Percentiles rank a stretch among this genome's conserved stretches.
Conservation (phyloP, 2,113 vertebrate genomes). For the Ceuthmochares aereus region DNA sequence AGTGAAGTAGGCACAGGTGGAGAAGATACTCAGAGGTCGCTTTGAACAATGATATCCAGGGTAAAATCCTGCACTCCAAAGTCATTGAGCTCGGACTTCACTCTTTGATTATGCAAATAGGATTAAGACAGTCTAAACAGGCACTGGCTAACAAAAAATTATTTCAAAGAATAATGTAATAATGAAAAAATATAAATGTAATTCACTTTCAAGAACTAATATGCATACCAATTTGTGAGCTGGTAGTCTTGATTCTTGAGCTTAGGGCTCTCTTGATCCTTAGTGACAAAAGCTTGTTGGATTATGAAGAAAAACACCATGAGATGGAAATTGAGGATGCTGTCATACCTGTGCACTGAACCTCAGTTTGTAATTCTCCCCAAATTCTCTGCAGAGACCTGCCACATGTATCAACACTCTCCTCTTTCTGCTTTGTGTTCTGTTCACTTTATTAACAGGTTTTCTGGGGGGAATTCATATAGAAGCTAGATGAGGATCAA, state of each 20-base stretch:
- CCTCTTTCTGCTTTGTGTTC: neutral
- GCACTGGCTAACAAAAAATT: neutral
- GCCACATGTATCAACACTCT: fast-evolving
- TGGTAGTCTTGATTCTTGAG: neutral
- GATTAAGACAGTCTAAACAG: neutral
- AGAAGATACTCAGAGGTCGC: neutral
- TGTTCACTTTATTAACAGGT: neutral
- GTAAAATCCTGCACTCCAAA: neutral
- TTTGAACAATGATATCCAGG: neutral
- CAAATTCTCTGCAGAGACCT: neutral
- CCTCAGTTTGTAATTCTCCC: neutral
- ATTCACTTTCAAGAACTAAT: neutral
- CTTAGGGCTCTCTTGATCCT: neutral
- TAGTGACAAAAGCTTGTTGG: neutral
- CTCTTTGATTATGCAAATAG: neutral
- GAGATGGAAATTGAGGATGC: neutral
- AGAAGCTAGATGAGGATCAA: neutral
- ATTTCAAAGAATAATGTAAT: too few species aligned
- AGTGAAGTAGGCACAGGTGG: neutral
- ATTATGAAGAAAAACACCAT: neutral
- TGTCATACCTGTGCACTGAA: fast-evolving
- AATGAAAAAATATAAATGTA: neutral
- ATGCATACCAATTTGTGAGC: neutral
- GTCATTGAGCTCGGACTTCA: neutral
- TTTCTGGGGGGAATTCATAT: neutral